Base-by-base conservation (phyloP, 2,888 invertebrate genomes). In the Iselma pallidipennis region DNA sequence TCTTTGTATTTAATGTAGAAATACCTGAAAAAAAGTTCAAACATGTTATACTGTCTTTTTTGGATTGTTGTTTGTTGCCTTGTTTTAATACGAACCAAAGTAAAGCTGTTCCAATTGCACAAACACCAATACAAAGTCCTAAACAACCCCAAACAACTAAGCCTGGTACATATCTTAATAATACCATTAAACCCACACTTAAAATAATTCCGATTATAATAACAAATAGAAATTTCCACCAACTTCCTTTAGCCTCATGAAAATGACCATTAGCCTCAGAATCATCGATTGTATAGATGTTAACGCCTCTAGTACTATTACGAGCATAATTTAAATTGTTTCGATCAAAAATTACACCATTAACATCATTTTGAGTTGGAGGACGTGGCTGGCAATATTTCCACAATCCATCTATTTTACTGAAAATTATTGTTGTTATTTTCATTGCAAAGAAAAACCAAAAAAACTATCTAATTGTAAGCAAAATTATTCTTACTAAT, bases 101-200 rank as follows among this genome's bases (percentile, higher is more conserved):
- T 9, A 23, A 21, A 33, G 53, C 65, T 23, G 59, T 42, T 5
- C 59, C 2, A 21, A 62, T 31, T 5, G 50, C 37, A 4, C 66
- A 50, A 29, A 66, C 59, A 7, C 63, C 4, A n/a, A 69, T 19
- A 25, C 62, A 57, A 10, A 63, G 60, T 12, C 57, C 67, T 49
- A 73, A 42, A 26, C 71, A 66, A 14, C 66, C 65, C 73, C 73
- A 73, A 7, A 73, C 71, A 12, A 71, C 63, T 19, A 64, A 63
- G 1, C 56, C 65, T 1, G 67, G 63, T 14, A 66, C 66, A 23
- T 64, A 57, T 48, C 69, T 60, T 10, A 73, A 71, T 5, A 70
- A 55, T n/a, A 69, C 57, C 51, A 73, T 60, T 42, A 70, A 50
- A n/a, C 66, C 49, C 6, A 69, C 50, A 56, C 57, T 69, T 71